A percentile compares a stretch with the other conserved stretches of the same genome.
These are phyloP conservation scores for Periophthalmodon schlosseri DNA, from an alignment of 2,113 vertebrate genomes.

Conservation along the genomic window DNA sequence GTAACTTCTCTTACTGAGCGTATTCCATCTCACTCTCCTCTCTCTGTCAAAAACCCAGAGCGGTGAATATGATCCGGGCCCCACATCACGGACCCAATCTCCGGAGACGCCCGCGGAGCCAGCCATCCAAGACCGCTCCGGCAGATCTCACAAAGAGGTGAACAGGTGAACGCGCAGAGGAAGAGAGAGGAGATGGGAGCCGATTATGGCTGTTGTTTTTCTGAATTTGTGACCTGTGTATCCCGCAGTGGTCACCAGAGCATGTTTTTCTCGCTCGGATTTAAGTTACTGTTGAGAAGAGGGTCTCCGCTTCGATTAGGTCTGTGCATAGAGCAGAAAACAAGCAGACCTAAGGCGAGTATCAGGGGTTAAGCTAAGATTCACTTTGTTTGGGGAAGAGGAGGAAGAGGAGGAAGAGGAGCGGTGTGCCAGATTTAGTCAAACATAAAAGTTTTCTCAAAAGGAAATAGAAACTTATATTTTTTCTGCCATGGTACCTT, in stretches of 20 bases:
- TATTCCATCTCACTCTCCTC: constrained; percentile 3
- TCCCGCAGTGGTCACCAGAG: constrained; percentile 41
- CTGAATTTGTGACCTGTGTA: constrained; percentile 32
- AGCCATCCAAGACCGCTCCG: constrained; percentile 48
- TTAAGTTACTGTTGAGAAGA: constrained; percentile 4
- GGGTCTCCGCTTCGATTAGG: constrained; percentile 13
- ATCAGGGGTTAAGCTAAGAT: constrained; percentile 1
- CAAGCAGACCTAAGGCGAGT: constrained; percentile 9
- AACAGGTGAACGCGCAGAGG: constrained; percentile 58
- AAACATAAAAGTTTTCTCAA: not conserved
- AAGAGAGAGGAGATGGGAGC: constrained; percentile 47
- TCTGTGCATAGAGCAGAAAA: constrained; percentile 19
- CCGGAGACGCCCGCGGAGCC: constrained; percentile 31
- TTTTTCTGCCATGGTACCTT: not conserved
- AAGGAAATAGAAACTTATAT: not conserved
- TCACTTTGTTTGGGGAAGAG: not conserved
- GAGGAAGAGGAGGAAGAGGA: too few species aligned
- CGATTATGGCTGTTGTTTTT: constrained; percentile 56
- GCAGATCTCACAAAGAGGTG: constrained; percentile 60
- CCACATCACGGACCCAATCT: constrained; percentile 64
- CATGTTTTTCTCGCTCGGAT: constrained; percentile 16
- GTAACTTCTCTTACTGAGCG: constrained; percentile 19
- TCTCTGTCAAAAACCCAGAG: constrained; percentile 34
- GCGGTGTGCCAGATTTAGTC: not conserved
- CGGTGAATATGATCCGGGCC: constrained; percentile 55